Base-by-base conservation (phyloP, 2,888 invertebrate genomes). In the Mactromeris polynyma region DNA sequence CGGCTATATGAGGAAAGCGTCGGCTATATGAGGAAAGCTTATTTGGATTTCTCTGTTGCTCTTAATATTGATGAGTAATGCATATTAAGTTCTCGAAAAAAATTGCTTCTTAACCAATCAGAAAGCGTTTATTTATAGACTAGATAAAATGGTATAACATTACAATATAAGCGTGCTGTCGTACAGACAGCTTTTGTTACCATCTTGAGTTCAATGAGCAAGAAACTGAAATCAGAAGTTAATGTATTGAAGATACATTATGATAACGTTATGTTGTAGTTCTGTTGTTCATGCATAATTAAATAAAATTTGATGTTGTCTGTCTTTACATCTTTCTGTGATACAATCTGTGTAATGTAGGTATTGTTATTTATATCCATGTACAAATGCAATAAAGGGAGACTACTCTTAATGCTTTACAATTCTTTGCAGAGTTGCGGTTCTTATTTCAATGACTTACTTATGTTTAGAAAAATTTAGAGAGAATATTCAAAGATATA, bases 311-410 rank as follows among this genome's bases (percentile, higher is more conserved):
- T 64, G 58, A 2, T 64, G 9, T 64, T 64, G 58, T 64, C n/a
- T 26, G 26, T 64, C 11, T 64, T n/a, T 64, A 64, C 58, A 64
- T 26, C 58, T 26, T 64, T 64, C 58, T 64, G 58, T 64, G 58
- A 64, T 64, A 64, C n/a, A 58, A 58, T 9, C n/a, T 11, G 58
- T 64, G 58, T 64, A n/a, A 64, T 64, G n/a, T 11, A 64, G 11
- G 26, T 64, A 64, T 64, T 64, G 58, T 64, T 64, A 64, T 64
- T 64, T 64, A 64, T 64, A 64, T 64, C 58, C 58, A 64, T 58
- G 58, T 64, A 64, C 11, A 26, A 64, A 51, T 51, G 51, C 19
- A 51, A 51, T 64, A 64, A 64, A 64, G 58, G 58, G 58, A 64
- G 26, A 26, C n/a, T 26, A 64, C 58, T 46, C 26, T 64, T 26